Conservation (phyloP, 2,797 vertebrate species). For the Catharus ustulatus region DNA sequence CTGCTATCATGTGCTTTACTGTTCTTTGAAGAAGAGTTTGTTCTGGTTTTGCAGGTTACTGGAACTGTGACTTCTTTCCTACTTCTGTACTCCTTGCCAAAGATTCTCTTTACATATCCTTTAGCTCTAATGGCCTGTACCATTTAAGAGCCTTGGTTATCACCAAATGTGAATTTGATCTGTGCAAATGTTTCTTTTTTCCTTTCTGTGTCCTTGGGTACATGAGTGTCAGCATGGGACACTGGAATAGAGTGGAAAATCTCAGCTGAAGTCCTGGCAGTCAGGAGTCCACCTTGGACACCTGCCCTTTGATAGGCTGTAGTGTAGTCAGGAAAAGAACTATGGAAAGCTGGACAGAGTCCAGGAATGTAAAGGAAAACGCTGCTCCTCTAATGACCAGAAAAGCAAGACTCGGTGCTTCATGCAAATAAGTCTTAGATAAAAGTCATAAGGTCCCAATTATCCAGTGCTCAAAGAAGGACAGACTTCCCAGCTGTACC, state of each 20-base stretch:
- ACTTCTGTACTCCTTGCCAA: neutral
- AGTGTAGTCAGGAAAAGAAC: neutral
- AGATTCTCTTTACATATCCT: neutral
- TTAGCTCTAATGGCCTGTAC: neutral
- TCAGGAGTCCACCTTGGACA: neutral
- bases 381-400: neutral
- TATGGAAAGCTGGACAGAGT: neutral
- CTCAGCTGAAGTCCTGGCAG: constrained; percentile 28
- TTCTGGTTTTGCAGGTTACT: neutral
- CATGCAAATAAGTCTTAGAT: constrained; percentile 49
- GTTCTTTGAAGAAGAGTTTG: neutral
- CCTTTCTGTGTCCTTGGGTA: neutral
- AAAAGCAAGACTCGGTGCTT: neutral
- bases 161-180: neutral
- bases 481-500: neutral
- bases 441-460: constrained; percentile 40
- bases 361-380: constrained; percentile 5
- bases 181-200: neutral
- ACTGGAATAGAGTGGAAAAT: neutral
- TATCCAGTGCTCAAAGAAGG: neutral
- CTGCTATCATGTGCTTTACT: neutral
- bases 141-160: neutral
- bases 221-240: neutral
- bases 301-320: neutral
- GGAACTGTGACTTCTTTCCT: neutral